Conservation (phyloP, 2,797 vertebrate species). For the Lepus townsendii region DNA sequence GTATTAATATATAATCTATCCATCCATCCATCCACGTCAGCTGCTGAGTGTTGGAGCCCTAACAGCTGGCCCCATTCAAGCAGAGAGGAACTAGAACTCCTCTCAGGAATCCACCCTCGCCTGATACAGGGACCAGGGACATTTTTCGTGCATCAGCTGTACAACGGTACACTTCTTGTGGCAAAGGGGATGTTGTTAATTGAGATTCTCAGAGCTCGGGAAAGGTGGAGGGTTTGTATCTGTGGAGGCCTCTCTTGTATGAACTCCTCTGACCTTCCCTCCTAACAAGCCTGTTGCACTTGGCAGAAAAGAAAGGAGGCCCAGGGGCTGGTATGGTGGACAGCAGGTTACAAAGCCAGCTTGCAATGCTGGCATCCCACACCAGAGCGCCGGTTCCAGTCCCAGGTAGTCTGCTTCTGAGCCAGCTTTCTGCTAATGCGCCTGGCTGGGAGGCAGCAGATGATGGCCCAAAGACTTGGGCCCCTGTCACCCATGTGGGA, state of each 20-base stretch:
- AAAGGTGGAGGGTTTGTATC: not conserved
- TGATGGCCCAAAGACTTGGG: too few relatives aligned
- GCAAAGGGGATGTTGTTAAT: not conserved
- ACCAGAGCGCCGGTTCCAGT: too few relatives aligned
- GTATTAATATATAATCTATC: too few relatives aligned
- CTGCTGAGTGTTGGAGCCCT: not conserved
- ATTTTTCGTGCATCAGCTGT: not conserved
- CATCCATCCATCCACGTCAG: not conserved
- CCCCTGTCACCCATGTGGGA: too few relatives aligned
- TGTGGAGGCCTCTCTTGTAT: not conserved
- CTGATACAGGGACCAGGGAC: not conserved
- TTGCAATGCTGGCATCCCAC: too few relatives aligned
- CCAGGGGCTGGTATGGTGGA: too few relatives aligned
- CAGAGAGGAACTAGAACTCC: not conserved
- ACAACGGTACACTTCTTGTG: not conserved
- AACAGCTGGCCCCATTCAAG: slow-evolving; percentile 34
- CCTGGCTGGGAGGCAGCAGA: too few relatives aligned
- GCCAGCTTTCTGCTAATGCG: too few relatives aligned
- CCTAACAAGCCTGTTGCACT: not conserved
- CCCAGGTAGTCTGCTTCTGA: too few relatives aligned
- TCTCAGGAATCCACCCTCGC: not conserved
- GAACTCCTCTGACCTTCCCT: not conserved
- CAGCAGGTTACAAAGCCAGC: too few relatives aligned
- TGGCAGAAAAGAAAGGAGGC: not conserved
- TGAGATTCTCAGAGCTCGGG: not conserved